Evolutionary conservation across 2,797 vertebrate genomes (phyloP).

Genomic region (Merluccius polli): DNA sequence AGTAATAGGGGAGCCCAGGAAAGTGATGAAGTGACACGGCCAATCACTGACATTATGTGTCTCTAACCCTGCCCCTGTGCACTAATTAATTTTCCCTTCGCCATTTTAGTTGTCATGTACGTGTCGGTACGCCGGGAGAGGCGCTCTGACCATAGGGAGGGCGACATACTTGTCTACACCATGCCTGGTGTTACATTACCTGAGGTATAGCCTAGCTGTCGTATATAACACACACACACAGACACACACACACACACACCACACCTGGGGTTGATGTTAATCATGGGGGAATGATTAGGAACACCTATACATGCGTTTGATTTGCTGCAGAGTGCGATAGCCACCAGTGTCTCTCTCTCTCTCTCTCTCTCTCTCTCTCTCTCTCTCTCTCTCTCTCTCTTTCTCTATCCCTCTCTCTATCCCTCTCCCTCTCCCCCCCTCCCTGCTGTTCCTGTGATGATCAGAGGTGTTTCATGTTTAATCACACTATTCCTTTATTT

Average conservation of each 20-base stretch:
- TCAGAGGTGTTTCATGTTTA: neutral
- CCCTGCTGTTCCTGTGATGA: neutral
- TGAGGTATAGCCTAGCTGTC: neutral
- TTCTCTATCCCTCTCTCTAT: too few relatives aligned
- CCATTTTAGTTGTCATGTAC: neutral
- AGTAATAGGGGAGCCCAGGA: constrained; percentile 65
- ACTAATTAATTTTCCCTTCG: constrained; percentile 71
- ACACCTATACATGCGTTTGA: too few relatives aligned
- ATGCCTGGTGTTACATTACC: neutral
- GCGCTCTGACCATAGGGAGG: neutral
- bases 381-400: constrained; percentile 36
- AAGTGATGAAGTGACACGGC: constrained; percentile 73
- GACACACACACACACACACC: neutral
- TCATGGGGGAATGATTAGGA: too few relatives aligned
- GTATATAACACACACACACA: neutral
- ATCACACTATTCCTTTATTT: neutral
- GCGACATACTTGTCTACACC: neutral
- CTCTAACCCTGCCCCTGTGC: constrained; percentile 68
- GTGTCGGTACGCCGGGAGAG: neutral
- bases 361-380: constrained; percentile 26
- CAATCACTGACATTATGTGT: constrained; percentile 76
- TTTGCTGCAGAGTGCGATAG: too few relatives aligned
- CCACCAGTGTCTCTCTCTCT: too few relatives aligned
- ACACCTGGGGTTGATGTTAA: neutral
- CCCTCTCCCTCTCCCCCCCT: too few relatives aligned